A percentile compares a stretch with the other conserved stretches of the same genome.
phyloP scores from a whole-genome alignment of 2,888 invertebrate genomes.

The Lacanobia wlatinum region DNA sequence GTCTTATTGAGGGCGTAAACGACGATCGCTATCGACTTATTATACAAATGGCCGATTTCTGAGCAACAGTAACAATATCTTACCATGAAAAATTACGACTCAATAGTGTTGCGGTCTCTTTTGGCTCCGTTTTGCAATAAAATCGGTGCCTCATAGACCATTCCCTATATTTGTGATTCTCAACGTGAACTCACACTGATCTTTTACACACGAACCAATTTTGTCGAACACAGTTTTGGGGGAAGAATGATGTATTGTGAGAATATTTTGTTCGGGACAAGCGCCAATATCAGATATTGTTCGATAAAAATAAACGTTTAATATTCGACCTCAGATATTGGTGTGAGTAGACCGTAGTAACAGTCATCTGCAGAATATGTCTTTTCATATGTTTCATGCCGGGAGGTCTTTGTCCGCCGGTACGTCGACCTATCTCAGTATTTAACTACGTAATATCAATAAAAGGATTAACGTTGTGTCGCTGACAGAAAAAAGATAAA shows the following conservation, averaged over 20 bases:
- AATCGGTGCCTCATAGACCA: conserved; percentile 77
- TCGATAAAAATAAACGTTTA: conserved; percentile 48
- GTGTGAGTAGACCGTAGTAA: conserved; percentile 9
- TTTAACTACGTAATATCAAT: conserved; percentile 38
- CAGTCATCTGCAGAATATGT: conserved; percentile 5
- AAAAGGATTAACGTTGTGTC: conserved; percentile 31
- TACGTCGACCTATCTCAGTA: conserved; percentile 32
- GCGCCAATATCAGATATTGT: conserved; percentile 62
- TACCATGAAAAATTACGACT: conserved; percentile 83
- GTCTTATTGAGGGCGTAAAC: conserved; percentile 78
- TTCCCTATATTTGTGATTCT: conserved; percentile 77
- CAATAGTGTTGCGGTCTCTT: conserved; percentile 78
- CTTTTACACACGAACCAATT: conserved; percentile 76
- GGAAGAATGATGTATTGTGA: conserved; percentile 65
- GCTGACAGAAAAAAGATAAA: conserved; percentile 29
- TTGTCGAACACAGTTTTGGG: conserved; percentile 67
- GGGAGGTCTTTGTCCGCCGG: conserved; percentile 38
- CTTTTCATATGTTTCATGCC: conserved; percentile 23
- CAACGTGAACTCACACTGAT: conserved; percentile 69
- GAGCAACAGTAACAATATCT: conserved; percentile 83
- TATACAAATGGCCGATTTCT: conserved; percentile 87
- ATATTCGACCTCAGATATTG: conserved; percentile 40
- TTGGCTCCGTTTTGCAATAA: conserved; percentile 82
- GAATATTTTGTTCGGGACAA: conserved; percentile 60
- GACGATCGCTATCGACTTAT: conserved; percentile 86